Evolutionary conservation across 2,113 vertebrate genomes (phyloP), one percentile per base, ranked within the genome.

Genomic region (Cheilinus undulatus): DNA sequence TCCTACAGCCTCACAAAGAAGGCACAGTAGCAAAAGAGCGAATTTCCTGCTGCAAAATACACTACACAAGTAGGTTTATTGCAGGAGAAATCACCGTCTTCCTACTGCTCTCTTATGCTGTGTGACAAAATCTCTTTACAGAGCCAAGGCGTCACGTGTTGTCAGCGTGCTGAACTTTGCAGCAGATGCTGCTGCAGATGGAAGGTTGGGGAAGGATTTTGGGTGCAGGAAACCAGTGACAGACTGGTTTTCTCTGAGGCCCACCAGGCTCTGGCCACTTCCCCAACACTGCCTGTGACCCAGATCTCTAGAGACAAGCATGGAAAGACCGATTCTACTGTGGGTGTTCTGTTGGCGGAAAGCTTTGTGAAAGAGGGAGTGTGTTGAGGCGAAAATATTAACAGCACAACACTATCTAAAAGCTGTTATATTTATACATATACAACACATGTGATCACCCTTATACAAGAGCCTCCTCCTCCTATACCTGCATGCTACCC

Each of bases 181-280:
- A 84, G 72, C 81, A 86, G 83, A 74, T 89, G 76, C 82, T 59
- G 66, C 43, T 82, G 69, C 88, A 88, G 88, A 92, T 90, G 89
- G 87, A 42, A 38, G 34, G 67, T 78, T 30, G 74, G 56, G 20
- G 71, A 56, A 27, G 22, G 66, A 43, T 58, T 65, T 23, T 52
- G 67, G 50, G 10, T 74, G 65, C 48, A 6, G 60, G 17, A 61
- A 74, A 68, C 73, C 5, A 9, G 43, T 76, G 43, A 73, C 76
- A 80, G 76, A 53, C 42, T 62, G 66, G 53, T 69, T 56, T 63
- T 73, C 49, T 59, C 43, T 23, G 11, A 76, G 52, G 76, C 59
- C 63, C 59, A 84, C 61, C 53, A 57, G 75, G 63, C 57, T 73
- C 54, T 82, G 83, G 79, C 71, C 5, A 3, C 57, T 63, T 42